Percentiles rank a stretch among this genome's conserved stretches.
Evolutionary conservation across 2,113 vertebrate species (phyloP).

Genomic region (Capreolus pygargus): DNA sequence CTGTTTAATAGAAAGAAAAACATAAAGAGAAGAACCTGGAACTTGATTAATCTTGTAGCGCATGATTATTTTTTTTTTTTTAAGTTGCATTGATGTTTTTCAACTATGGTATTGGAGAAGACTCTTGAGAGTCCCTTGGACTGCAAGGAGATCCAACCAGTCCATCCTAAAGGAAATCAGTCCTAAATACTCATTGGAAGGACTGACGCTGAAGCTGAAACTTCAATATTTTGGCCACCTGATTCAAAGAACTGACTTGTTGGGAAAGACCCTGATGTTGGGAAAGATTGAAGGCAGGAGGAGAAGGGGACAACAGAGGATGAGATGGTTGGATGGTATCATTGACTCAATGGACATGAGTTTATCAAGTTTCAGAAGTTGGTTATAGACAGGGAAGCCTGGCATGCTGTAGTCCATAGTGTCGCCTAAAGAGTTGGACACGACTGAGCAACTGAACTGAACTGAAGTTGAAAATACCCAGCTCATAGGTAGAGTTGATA

Average conservation of each 20-base stretch:
- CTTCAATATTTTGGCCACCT: background rate
- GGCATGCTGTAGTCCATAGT: background rate
- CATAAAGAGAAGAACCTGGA: background rate
- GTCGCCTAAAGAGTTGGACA: background rate
- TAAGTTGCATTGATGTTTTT: background rate
- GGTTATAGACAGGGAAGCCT: background rate
- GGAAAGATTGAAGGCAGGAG: background rate
- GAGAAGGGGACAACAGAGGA: background rate
- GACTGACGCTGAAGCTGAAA: background rate
- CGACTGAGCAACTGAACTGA: background rate
- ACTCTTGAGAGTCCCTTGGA: background rate
- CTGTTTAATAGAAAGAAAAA: accelerated
- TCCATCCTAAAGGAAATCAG: background rate
- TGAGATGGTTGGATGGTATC: background rate
- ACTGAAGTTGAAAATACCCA: background rate
- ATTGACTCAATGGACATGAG: background rate
- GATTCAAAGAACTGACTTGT: background rate
- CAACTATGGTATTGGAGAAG: background rate
- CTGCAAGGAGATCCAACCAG: background rate
- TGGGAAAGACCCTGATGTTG: background rate
- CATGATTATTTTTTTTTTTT: background rate
- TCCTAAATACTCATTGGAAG: background rate
- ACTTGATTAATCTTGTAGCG: background rate
- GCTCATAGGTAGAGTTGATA: background rate
- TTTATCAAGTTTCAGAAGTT: background rate